These are phyloP conservation scores for Mastigias papua DNA, from an alignment of 30 jellyfish, hydroid and myxozoan species.

Conservation along the genomic window DNA sequence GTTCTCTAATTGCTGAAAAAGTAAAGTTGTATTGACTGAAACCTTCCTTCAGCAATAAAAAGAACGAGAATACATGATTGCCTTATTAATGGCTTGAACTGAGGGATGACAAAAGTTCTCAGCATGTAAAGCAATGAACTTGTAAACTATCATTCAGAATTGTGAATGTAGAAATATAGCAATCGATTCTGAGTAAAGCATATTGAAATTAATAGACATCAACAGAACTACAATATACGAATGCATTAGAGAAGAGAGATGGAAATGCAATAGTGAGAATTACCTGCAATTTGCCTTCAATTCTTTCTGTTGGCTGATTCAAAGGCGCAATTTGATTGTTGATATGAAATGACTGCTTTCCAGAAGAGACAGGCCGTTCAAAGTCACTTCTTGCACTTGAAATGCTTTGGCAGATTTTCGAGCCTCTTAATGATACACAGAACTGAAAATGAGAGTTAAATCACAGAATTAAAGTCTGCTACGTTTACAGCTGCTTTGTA, in stretches of 20 bases:
- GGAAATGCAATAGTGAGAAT: too few species aligned
- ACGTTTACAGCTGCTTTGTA: neutral
- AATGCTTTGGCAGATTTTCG: constrained; percentile 10
- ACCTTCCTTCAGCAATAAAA: too few species aligned
- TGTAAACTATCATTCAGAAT: too few species aligned
- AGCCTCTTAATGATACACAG: constrained; percentile 22
- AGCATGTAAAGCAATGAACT: too few species aligned
- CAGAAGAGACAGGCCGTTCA: constrained; percentile 52
- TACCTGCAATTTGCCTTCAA: constrained; percentile 73
- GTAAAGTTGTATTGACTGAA: neutral
- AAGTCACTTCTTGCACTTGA: neutral
- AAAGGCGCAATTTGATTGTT: constrained; percentile 34
- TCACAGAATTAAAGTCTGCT: neutral
- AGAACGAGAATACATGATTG: too few species aligned
- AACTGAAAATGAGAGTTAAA: neutral
- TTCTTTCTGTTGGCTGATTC: constrained; percentile 46
- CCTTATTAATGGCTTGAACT: too few species aligned
- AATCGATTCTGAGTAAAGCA: too few species aligned
- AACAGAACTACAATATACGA: too few species aligned
- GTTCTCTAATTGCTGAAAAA: too few species aligned
- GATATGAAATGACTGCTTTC: constrained; percentile 43
- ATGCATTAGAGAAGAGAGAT: too few species aligned
- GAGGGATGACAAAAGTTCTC: neutral
- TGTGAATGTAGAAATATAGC: too few species aligned
- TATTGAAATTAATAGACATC: too few species aligned